A percentile compares a stretch with the other conserved stretches of the same genome.
phyloP scores from a whole-genome alignment of 2,888 invertebrate species.

The Apantesis nais region DNA sequence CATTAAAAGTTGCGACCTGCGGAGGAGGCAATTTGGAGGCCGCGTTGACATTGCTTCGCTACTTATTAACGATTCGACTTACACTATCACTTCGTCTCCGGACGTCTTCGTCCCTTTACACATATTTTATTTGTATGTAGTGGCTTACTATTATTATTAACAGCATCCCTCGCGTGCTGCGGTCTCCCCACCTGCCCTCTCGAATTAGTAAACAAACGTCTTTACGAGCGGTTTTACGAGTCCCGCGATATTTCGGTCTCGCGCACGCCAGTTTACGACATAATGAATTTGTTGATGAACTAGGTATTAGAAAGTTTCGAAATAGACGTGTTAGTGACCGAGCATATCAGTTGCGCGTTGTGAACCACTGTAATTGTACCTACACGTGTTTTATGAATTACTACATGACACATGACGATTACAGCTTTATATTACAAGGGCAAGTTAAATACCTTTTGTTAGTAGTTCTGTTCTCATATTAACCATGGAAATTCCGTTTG shows the following conservation, averaged over 20 bases:
- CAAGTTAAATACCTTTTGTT: neutral
- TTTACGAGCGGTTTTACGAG: conserved; percentile 85
- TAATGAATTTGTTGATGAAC: conserved; percentile 86
- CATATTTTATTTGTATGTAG: conserved; percentile 51
- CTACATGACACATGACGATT: conserved; percentile 41
- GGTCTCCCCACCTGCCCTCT: conserved; percentile 81
- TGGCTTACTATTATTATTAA: conserved; percentile 70
- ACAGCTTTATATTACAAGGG: conserved; percentile 15
- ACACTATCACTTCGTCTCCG: conserved; percentile 67
- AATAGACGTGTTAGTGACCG: conserved; percentile 81
- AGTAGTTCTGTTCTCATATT: conserved; percentile 3
- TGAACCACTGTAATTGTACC: conserved; percentile 26
- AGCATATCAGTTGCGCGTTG: conserved; percentile 51
- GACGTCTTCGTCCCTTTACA: conserved; percentile 48
- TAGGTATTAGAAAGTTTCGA: conserved; percentile 84
- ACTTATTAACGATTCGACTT: conserved; percentile 78
- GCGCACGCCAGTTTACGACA: conserved; percentile 83
- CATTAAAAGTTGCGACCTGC: conserved; percentile 85
- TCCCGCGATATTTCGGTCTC: conserved; percentile 84
- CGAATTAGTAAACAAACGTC: conserved; percentile 86
- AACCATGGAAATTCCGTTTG: conserved; percentile 3
- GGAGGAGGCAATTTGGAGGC: conserved; percentile 81
- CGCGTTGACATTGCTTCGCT: conserved; percentile 70
- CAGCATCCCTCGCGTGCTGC: conserved; percentile 74
- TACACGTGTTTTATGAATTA: conserved; percentile 50